Evolutionary conservation across 2,797 vertebrate species (phyloP), one percentile per base, ranked within the genome.

Genomic region (Acanthornis magna): DNA sequence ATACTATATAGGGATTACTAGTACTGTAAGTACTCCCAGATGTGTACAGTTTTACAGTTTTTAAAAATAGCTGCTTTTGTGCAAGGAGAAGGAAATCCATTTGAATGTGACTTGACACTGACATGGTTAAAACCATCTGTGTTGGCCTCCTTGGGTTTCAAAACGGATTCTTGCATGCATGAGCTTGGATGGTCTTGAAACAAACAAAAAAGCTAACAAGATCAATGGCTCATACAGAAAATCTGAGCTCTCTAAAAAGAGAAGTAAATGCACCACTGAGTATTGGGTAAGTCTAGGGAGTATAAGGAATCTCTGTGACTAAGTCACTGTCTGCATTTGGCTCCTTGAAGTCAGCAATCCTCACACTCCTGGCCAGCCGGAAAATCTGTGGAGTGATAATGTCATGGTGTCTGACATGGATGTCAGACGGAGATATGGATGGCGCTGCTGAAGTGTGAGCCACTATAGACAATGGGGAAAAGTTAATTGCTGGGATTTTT

Each of bases 61-160:
- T 94, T 93, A 85, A 94, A 93, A 96, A 96, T 88, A 93, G 73
- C 66, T 90, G 55, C 54, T 91, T 96, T 91, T 86, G 54, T 88
- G 62, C 61, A 43, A 34, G 78, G 65, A 65, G 71, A 77, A 87
- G 61, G 60, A 96, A 93, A 92, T 87, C 30, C 20, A 42, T 89
- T 95, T 87, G 66, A 92, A 84, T 87, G 74, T 92, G 89, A 81
- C 91, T 95, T 93, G 89, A 92, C 86, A 85, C 26, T 79, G 88
- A 91, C 48, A 79, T 85, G 87, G 93, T 91, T 93, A 87, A 94
- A 93, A 95, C 32, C 92, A 95, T 66, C 88, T 96, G 92, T 61
- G 34, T 57, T 94, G 62, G 45, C 43, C 57, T 93, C 57, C 38
- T 84, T 78, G 73, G 25, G 22, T 89, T 95, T 94, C 77, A 91